Percentiles rank a stretch among this genome's conserved stretches.
Conservation (phyloP, 2,797 vertebrate species). For the Ibycter americanus region DNA sequence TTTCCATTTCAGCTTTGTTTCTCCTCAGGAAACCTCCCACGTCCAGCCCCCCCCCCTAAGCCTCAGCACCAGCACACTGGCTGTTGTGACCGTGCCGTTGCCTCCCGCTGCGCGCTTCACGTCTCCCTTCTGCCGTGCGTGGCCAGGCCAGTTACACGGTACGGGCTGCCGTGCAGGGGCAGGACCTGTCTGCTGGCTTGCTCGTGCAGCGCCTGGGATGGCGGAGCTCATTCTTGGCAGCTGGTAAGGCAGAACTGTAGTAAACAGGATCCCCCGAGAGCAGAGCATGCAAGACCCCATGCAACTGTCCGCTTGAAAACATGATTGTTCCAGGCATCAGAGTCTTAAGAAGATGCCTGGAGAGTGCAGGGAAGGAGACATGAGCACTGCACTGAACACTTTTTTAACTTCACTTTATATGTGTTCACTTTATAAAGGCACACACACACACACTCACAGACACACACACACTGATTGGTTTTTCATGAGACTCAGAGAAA, state of each 20-base stretch:
- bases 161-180: background rate
- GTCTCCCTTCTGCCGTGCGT: rapidly evolving
- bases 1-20: background rate
- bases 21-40: background rate
- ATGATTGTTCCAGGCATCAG: background rate
- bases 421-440: background rate
- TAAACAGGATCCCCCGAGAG: rapidly evolving
- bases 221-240: rapidly evolving
- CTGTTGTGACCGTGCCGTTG: rapidly evolving
- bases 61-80: background rate
- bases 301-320: rapidly evolving
- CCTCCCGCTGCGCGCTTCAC: background rate
- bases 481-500: background rate
- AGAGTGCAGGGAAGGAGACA: background rate
- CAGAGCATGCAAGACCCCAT: background rate
- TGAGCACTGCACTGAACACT: background rate
- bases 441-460: no score
- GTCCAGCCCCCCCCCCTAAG: background rate
- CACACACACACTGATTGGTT: background rate
- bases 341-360: background rate
- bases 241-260: background rate
- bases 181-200: background rate
- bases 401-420: background rate
- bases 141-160: rapidly evolving
- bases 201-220: background rate